These are phyloP conservation scores for Beroe ovata DNA, from an alignment of 37 sponge, comb jelly and placozoan species.

Conservation along the genomic window DNA sequence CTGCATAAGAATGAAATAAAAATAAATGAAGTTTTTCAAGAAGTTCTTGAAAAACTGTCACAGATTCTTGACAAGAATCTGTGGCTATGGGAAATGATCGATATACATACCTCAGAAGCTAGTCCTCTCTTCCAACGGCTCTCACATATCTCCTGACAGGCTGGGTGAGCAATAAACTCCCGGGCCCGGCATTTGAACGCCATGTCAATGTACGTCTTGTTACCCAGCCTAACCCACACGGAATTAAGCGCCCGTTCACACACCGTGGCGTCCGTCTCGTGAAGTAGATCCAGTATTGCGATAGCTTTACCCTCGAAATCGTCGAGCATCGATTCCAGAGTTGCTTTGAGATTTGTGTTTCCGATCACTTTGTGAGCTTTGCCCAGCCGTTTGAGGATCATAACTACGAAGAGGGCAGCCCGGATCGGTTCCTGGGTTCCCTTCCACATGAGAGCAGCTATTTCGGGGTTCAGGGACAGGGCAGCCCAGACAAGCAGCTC, in stretches of 20 bases:
- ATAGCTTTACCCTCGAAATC: conserved; percentile 12
- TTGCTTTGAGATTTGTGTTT: background rate
- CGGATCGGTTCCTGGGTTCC: conserved; percentile 57
- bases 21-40: too few species aligned
- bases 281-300: conserved; percentile 15
- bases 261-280: background rate
- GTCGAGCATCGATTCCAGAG: background rate
- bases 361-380: background rate
- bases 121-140: conserved; percentile 24
- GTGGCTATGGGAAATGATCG: too few species aligned
- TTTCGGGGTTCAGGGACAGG: conserved; percentile 19
- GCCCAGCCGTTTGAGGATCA: background rate
- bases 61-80: too few species aligned
- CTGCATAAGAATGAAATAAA: too few species aligned
- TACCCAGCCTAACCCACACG: background rate
- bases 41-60: too few species aligned
- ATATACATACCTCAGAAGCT: conserved; percentile 22
- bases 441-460: conserved; percentile 30
- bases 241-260: conserved; percentile 18
- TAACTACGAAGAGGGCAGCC: conserved; percentile 28
- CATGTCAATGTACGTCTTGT: conserved; percentile 57
- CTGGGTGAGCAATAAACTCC: conserved; percentile 64
- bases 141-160: conserved; percentile 45
- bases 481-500: conserved; percentile 57
- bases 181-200: conserved; percentile 5